A percentile compares a stretch with the other conserved stretches of the same genome.
These are phyloP conservation scores for Drosophila subpulchrella DNA, from an alignment of 1,140 invertebrate species.

Conservation along the genomic window DNA sequence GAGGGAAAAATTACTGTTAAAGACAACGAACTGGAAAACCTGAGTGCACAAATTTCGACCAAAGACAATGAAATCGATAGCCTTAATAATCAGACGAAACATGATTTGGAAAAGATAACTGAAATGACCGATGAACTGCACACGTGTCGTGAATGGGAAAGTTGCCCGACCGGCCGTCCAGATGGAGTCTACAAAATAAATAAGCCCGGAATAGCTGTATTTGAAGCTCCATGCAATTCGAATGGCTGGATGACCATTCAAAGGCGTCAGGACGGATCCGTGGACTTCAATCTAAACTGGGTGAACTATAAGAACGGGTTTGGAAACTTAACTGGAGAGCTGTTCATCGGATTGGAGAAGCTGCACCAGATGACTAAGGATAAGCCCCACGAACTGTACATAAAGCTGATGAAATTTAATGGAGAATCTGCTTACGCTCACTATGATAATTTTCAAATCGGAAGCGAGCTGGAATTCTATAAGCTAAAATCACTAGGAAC, in stretches of 20 bases:
- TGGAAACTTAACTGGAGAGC: conserved; percentile 42
- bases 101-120: background rate
- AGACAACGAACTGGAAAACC: background rate
- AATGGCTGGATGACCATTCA: conserved; percentile 48
- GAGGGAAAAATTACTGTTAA: too few relatives aligned
- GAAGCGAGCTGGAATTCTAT: conserved; percentile 87
- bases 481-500: conserved; percentile 87
- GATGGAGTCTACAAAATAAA: background rate
- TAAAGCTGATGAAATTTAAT: conserved; percentile 87
- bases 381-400: conserved; percentile 66
- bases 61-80: background rate
- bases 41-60: background rate
- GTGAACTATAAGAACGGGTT: conserved; percentile 45
- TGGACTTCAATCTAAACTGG: conserved; percentile 44
- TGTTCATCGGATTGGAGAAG: conserved; percentile 57
- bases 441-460: conserved; percentile 88
- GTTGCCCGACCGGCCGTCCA: background rate
- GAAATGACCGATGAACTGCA: background rate
- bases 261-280: conserved; percentile 41
- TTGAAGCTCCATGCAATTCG: conserved; percentile 29
- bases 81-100: background rate
- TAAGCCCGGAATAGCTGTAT: background rate
- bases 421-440: conserved; percentile 85
- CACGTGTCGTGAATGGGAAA: background rate
- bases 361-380: conserved; percentile 39